Base-by-base conservation (phyloP, 1,140 invertebrate species). In the Saccostrea glomerata region DNA sequence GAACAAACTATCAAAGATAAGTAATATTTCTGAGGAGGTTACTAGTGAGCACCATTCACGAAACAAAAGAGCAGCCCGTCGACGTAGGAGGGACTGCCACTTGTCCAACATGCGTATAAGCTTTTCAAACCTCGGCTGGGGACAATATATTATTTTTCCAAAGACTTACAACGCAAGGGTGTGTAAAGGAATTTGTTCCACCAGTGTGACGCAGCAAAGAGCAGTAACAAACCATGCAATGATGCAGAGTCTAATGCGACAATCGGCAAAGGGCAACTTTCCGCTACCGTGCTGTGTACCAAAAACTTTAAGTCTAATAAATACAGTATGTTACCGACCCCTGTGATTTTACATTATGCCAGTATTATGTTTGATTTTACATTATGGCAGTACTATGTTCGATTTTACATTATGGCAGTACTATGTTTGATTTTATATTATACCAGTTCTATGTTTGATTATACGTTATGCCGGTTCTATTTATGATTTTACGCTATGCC, bases 71-170 rank as follows among this genome's bases (percentile, higher is more conserved):
- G 13, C 66, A 11, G 23, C 70, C 9, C 70, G 25, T 9, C 70
- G 89, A 15, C 56, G 82, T 11, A 60, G 89, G 87, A 90, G 89
- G 82, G 82, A 89, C 17, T 93, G 93, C 66, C 84, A 90, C 82
- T 56, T 87, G 54, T 91, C 91, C 66, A 89, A 93, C 25, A 96
- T 99, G 84, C 98, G 98, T 94, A 98, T 99, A 15, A 98, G 99
- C 95, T 99, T 99, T 94, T 96, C 96, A 12, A 97, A 98, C 91
- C 98, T 99, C 23, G 98, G 98, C 30, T 99, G 99, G 99, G 97
- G 97, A 92, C 97, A 99, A 95, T 99, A 99, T 98, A 99, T 99
- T 92, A 97, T 99, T 25, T 98, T 98, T n/a, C 99, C 99, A 9
- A 97, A 97, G 20, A 97, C 98, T 40, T 99, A 99, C 95, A 97